Conservation (phyloP, 1,140 invertebrate genomes). For the Eriocheir sinensis region DNA sequence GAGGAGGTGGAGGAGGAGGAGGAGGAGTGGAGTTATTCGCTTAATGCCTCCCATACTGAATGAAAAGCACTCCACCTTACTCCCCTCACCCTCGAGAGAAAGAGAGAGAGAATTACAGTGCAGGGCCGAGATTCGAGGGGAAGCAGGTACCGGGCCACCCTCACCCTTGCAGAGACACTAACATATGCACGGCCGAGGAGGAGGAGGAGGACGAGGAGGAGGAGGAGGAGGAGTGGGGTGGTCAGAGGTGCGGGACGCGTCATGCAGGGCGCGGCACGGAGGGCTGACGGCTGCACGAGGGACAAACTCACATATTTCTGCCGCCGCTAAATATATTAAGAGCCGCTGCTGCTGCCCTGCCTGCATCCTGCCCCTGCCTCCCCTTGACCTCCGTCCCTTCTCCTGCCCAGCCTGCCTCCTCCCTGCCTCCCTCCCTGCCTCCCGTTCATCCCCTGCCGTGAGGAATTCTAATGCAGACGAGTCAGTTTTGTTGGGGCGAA, state of each 20-base stretch:
- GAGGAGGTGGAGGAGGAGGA: slow-evolving; percentile 18
- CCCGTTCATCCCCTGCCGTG: neutral
- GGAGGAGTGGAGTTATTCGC: neutral
- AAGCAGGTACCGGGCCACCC: neutral
- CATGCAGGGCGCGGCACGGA: neutral
- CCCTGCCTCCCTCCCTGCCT: neutral
- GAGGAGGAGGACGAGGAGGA: slow-evolving; percentile 17
- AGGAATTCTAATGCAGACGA: slow-evolving; percentile 20
- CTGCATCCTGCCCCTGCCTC: neutral
- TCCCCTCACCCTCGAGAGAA: slow-evolving; percentile 9
- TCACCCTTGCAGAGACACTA: neutral
- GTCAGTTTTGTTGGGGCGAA: neutral
- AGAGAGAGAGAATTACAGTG: neutral
- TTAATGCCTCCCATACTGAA: neutral
- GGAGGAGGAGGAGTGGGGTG: neutral
- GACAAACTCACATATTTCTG: neutral
- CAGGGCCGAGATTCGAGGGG: neutral
- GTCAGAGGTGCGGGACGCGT: neutral
- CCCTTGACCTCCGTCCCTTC: neutral
- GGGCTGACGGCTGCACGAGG: neutral
- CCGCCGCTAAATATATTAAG: neutral
- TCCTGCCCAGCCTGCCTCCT: neutral
- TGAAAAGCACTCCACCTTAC: neutral
- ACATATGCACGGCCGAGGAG: neutral
- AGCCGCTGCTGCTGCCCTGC: neutral